Evolutionary conservation across 2,888 invertebrate species (phyloP).

Genomic region (Falcaria lacertinaria): DNA sequence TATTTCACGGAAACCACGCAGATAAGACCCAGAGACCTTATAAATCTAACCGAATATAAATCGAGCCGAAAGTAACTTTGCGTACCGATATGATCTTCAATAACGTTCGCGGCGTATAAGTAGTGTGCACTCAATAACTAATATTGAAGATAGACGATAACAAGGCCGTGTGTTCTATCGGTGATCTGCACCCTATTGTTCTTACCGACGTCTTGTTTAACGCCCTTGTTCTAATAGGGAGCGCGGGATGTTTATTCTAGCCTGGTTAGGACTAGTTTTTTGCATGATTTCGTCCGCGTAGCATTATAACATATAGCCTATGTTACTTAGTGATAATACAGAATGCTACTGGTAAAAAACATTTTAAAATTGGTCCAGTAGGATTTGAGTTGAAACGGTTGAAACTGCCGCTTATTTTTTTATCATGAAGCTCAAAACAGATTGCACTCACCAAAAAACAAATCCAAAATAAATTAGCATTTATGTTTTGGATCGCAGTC

Average conservation of each 20-base stretch:
- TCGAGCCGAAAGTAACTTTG: neutral
- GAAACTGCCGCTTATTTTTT: no score
- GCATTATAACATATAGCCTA: no score
- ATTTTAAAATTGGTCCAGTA: no score
- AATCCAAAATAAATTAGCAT: no score
- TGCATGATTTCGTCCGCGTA: no score
- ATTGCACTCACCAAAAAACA: no score
- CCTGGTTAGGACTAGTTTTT: no score
- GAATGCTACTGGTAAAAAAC: no score
- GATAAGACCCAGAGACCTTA: neutral
- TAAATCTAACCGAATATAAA: neutral
- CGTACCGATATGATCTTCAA: neutral
- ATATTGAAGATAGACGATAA: conserved; percentile 39
- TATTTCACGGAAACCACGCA: neutral
- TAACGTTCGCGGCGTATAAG: conserved; percentile 3
- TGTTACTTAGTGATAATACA: no score
- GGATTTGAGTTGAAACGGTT: no score
- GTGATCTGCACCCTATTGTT: conserved; percentile 39
- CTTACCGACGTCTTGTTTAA: conserved; percentile 19
- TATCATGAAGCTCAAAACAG: no score
- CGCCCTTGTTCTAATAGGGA: conserved; percentile 3
- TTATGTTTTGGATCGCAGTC: no score
- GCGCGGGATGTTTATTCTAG: neutral
- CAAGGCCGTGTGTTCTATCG: conserved; percentile 35
- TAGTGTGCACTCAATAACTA: conserved; percentile 29